Evolutionary conservation across 2,797 vertebrate species (phyloP).

Genomic region (Pyrrhura leucotis): DNA sequence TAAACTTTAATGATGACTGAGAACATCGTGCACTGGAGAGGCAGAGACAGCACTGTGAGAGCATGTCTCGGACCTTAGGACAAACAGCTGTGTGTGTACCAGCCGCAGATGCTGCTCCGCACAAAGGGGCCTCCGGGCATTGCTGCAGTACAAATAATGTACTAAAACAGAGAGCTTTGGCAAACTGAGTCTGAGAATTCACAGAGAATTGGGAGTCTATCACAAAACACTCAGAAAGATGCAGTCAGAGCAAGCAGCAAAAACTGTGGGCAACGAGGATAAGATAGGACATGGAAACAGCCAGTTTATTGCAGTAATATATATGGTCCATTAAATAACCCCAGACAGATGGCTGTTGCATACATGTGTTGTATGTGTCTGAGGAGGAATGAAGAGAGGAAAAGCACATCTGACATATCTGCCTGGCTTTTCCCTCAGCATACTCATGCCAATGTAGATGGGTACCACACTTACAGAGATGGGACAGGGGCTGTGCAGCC

Average conservation of each 20-base stretch:
- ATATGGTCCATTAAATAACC: neutral
- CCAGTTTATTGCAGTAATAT: neutral
- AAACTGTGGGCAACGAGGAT: neutral
- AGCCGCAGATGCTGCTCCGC: neutral
- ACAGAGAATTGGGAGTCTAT: neutral
- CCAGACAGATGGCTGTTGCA: neutral
- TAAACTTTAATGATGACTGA: constrained; percentile 6
- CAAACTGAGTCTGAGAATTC: neutral
- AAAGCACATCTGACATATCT: neutral
- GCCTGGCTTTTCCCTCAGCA: neutral
- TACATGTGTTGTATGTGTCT: neutral
- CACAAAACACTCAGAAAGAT: neutral
- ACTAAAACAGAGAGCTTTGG: neutral
- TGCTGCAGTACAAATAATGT: neutral
- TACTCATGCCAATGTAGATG: no score
- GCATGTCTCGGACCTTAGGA: neutral
- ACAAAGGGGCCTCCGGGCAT: neutral
- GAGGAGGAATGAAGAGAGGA: neutral
- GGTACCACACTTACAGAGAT: neutral
- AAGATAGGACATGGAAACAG: neutral
- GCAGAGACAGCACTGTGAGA: neutral
- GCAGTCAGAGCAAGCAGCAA: neutral
- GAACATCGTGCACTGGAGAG: neutral
- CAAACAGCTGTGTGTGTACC: neutral
- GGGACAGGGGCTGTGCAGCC: neutral